Conservation (phyloP, 2,797 vertebrate genomes). For the Cirrhinus mrigala region DNA sequence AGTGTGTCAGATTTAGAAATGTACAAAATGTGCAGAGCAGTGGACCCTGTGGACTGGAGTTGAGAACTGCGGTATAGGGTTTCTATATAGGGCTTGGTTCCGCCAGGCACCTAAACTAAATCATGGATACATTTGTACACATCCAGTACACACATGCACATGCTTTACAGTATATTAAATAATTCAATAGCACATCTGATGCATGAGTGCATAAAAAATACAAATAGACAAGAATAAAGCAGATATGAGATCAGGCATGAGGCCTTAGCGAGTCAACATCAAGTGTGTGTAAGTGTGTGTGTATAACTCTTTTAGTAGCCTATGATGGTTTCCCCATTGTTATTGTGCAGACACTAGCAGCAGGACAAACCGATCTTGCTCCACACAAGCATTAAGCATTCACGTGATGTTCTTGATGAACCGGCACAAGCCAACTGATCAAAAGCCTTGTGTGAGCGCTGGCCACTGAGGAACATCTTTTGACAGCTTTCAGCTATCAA, state of each 20-base stretch:
- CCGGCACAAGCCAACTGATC: conserved; percentile 25
- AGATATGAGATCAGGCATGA: conserved; percentile 4
- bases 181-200: conserved; percentile 31
- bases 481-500: conserved; percentile 44
- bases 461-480: conserved; percentile 36
- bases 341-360: not conserved
- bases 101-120: not conserved
- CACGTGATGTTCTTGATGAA: conserved; percentile 34
- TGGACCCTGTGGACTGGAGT: too few relatives aligned
- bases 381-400: conserved; percentile 25
- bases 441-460: conserved; percentile 28
- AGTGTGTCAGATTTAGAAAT: too few relatives aligned
- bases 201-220: conserved; percentile 15
- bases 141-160: conserved; percentile 25
- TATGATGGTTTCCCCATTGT: not conserved
- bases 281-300: conserved; percentile 1
- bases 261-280: not conserved
- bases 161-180: conserved; percentile 53
- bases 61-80: not conserved
- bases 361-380: not conserved
- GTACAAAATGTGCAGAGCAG: too few relatives aligned
- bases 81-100: not conserved
- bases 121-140: not conserved
- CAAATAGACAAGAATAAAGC: conserved; percentile 42
- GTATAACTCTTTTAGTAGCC: conserved; percentile 26